Base-by-base conservation (phyloP, 2,797 vertebrate genomes). In the Pseudotriccus pelzelni region DNA sequence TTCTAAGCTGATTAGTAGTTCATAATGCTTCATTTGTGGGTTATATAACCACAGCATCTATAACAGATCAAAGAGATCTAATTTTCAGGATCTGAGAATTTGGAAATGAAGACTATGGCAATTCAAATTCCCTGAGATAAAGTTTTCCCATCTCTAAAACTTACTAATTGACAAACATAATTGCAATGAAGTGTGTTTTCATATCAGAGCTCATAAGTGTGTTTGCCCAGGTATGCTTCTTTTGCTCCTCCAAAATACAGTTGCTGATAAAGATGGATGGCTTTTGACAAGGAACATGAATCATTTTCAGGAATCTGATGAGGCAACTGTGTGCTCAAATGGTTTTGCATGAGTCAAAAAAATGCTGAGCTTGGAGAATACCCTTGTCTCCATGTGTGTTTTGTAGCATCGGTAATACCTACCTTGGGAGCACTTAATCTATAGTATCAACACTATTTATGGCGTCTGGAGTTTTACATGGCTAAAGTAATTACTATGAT, bases 341-440 rank as follows among this genome's bases (percentile, higher is more conserved):
- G 10, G 59, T 53, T 95, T 87, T 77, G 44, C 49, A 36, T 34
- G 52, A 93, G 70, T n/a, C 56, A 24, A 86, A 32, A 78, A 91
- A 95, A 74, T 46, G 64, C 83, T 94, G 87, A 90, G 52, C 58
- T 90, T 34, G 14, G 63, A 96, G 70, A 96, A 84, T 88, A 91
- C 81, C 60, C 32, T 80, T 63, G 78, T 75, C 84, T 91, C 62
- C 55, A 9, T 75, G 50, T 89, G 83, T 43, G 24, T 82, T 94
- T 95, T 34, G 11, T 77, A 93, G 70, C 74, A 68, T 77, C 91
- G 76, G 77, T 94, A 96, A 94, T 83, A 83, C 0, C 10, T 66
- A 85, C 70, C 91, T 64, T 82, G 96, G 95, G 96, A 97, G 49
- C 78, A 84, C 91, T 97, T 96, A 91, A 96, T 96, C 93, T 64